phyloP scores from a whole-genome alignment of 2,888 invertebrate genomes.

The Blastobasis lacticolella region DNA sequence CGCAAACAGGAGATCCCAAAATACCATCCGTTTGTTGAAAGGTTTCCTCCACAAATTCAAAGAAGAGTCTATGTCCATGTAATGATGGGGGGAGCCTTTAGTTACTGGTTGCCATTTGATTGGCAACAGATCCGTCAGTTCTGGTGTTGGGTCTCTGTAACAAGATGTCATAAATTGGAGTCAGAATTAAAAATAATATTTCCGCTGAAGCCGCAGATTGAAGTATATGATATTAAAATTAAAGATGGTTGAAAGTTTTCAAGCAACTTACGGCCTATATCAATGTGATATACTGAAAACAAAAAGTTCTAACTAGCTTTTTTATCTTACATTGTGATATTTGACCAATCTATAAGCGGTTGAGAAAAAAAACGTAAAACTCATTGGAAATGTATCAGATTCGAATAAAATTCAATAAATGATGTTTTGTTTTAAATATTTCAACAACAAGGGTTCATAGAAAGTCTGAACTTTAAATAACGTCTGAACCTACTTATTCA shows the following conservation, averaged over 20 bases:
- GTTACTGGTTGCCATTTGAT: conserved; percentile 15
- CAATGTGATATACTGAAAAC: neutral
- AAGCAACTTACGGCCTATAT: neutral
- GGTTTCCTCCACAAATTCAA: conserved; percentile 7
- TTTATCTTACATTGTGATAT: too few species aligned
- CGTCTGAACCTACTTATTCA: too few species aligned
- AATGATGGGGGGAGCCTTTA: conserved; percentile 6
- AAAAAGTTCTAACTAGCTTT: neutral
- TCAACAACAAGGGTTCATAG: too few species aligned
- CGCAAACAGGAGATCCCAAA: conserved; percentile 15
- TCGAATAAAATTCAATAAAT: too few species aligned
- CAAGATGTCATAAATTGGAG: neutral
- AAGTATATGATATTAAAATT: neutral
- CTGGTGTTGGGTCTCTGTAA: conserved; percentile 22
- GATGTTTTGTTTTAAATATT: too few species aligned
- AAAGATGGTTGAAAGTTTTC: neutral
- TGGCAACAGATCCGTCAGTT: conserved; percentile 16
- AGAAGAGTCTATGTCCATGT: conserved; percentile 11
- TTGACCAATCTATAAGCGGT: too few species aligned
- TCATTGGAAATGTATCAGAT: too few species aligned
- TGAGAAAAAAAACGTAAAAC: too few species aligned
- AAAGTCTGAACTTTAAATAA: too few species aligned
- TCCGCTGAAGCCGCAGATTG: neutral
- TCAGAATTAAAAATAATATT: neutral
- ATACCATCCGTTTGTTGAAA: conserved; percentile 10